These are phyloP conservation scores for Enteromius viviparus DNA, from an alignment of 2,797 vertebrate species.

Conservation along the genomic window DNA sequence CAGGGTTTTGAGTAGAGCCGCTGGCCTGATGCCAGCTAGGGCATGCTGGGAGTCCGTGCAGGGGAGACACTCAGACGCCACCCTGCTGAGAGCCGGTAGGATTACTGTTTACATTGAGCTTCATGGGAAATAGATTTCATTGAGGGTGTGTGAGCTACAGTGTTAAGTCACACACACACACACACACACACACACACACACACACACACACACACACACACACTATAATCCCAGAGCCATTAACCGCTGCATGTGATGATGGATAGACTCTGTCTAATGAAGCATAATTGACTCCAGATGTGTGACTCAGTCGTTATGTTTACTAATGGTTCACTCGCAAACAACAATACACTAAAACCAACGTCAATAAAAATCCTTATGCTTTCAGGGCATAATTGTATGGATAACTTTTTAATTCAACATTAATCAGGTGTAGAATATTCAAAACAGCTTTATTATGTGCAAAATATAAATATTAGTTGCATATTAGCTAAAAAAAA, in stretches of 20 bases:
- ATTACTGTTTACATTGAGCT: slow-evolving; percentile 58
- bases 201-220: no score
- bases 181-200: no score
- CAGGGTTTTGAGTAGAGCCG: slow-evolving; percentile 14
- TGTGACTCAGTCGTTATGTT: slow-evolving; percentile 22
- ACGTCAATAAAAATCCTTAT: background rate
- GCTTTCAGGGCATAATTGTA: background rate
- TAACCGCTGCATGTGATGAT: slow-evolving; percentile 50
- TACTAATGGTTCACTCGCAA: slow-evolving; percentile 3
- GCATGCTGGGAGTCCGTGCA: slow-evolving; percentile 9
- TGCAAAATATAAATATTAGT: background rate
- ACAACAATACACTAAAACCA: slow-evolving; percentile 24
- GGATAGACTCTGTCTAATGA: slow-evolving; percentile 20
- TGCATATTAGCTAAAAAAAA: background rate
- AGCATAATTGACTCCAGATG: slow-evolving; percentile 33
- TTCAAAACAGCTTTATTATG: background rate
- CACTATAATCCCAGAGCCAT: slow-evolving; percentile 54
- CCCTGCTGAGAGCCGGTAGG: slow-evolving; percentile 32
- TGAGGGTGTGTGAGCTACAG: slow-evolving; percentile 43
- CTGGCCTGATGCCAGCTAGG: slow-evolving; percentile 41
- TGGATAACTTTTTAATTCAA: background rate
- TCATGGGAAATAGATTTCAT: slow-evolving; percentile 55
- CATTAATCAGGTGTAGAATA: background rate
- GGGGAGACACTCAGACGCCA: slow-evolving; percentile 52
- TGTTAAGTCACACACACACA: slow-evolving; percentile 31